phyloP scores from a whole-genome alignment of 2,113 vertebrate genomes.

The Empidonax alnorum region DNA sequence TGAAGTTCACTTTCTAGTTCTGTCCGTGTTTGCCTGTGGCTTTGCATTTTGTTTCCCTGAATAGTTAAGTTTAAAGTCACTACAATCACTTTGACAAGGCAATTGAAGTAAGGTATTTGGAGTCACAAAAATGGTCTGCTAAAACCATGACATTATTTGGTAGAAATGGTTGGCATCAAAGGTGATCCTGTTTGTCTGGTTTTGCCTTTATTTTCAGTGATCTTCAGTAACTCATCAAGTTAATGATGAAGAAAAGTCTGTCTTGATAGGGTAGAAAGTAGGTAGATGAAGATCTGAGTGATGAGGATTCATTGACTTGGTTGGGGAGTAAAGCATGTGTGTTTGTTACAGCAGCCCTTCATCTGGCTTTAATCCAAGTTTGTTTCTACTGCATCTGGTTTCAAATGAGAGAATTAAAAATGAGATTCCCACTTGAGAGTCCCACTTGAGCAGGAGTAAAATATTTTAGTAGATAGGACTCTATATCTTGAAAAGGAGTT shows the following conservation, averaged over 20 bases:
- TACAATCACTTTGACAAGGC: background rate
- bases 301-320: background rate
- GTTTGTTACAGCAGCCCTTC: background rate
- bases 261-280: background rate
- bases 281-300: background rate
- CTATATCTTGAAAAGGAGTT: background rate
- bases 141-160: background rate
- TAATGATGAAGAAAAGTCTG: background rate
- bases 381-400: background rate
- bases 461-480: background rate
- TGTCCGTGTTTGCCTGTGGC: background rate
- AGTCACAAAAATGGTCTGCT: background rate
- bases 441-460: background rate
- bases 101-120: background rate
- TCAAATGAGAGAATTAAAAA: background rate
- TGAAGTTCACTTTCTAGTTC: background rate
- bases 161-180: background rate
- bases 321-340: background rate
- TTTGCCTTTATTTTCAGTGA: background rate
- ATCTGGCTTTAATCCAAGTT: background rate
- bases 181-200: background rate
- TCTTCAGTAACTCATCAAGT: background rate
- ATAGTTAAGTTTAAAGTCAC: background rate
- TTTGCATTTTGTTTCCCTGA: background rate
- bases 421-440: too few relatives aligned